Evolutionary conservation across 2,797 vertebrate genomes (phyloP), one percentile per base, ranked within the genome.

Genomic region (Australoheros facetus): DNA sequence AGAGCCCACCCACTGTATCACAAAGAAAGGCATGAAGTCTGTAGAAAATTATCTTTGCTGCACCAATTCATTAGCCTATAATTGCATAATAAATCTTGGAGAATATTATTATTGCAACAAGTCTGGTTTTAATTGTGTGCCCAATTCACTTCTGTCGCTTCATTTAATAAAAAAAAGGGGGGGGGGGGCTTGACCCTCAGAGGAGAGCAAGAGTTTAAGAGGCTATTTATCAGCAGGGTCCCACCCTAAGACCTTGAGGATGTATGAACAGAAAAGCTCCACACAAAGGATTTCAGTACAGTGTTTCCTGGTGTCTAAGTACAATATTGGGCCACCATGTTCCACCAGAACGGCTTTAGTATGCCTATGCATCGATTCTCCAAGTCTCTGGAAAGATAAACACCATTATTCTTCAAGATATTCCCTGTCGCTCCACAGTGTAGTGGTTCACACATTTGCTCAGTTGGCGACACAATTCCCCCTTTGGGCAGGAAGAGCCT

Each of bases 11-110:
- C 17, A 23, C 7, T n/a, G 51, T 7, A 48, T 60, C n/a, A 77
- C 30, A 81, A 73, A 82, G 73, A 83, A 79, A 78, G 1, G 2
- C 58, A 77, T 53, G 19, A 48, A 75, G 45, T 77, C 64, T 59
- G 10, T 14, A 75, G 73, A 77, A 78, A 88, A 91, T 90, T 51
- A 85, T 81, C 55, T 77, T 74, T 51, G 58, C 37, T 1, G 58
- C 19, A 7, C 69, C 81, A 81, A 88, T 92, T 91, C 83, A 86
- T 88, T 84, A 80, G n/a, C 3, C 28, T 45, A 21, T 94, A 95
- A 95, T 94, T 89, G 90, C 77, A 83, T 90, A 76, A 94, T 94
- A 92, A 92, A 95, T 95, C 92, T 93, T 79, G 11, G 39, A 30
- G 82, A 84, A 85, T 79, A 85, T 83, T 85, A 91, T 82, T 73